phyloP scores from a whole-genome alignment of 2,113 vertebrate genomes.

The Platichthys flesus region DNA sequence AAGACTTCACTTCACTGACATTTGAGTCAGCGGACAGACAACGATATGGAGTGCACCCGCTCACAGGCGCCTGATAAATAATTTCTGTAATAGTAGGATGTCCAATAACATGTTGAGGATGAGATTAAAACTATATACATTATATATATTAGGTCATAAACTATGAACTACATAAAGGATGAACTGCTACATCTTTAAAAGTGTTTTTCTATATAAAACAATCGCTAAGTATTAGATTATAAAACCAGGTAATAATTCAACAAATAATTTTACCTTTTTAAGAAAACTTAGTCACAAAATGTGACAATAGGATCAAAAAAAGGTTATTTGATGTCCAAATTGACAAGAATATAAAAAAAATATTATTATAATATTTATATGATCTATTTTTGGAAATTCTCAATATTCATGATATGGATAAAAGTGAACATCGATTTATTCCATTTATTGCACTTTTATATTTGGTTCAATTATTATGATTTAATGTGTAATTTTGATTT shows the following conservation, averaged over 20 bases:
- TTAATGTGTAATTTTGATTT: neutral
- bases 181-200: no score
- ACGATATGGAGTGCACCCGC: neutral
- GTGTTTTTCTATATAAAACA: no score
- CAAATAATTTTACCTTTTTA: no score
- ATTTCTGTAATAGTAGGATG: neutral
- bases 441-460: neutral
- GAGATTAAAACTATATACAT: neutral
- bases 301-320: no score
- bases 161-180: neutral
- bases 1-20: conserved; percentile 9
- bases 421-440: no score
- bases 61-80: conserved; percentile 3
- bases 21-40: conserved; percentile 8
- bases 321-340: no score
- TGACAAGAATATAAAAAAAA: no score
- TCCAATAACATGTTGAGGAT: neutral
- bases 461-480: neutral
- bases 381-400: no score
- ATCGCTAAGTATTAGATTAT: no score
- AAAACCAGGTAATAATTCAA: no score
- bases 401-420: neutral
- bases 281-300: no score
- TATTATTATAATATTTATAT: no score
- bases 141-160: neutral